Base-by-base conservation (phyloP, 2,888 invertebrate species). In the Eupithecia tripunctaria region DNA sequence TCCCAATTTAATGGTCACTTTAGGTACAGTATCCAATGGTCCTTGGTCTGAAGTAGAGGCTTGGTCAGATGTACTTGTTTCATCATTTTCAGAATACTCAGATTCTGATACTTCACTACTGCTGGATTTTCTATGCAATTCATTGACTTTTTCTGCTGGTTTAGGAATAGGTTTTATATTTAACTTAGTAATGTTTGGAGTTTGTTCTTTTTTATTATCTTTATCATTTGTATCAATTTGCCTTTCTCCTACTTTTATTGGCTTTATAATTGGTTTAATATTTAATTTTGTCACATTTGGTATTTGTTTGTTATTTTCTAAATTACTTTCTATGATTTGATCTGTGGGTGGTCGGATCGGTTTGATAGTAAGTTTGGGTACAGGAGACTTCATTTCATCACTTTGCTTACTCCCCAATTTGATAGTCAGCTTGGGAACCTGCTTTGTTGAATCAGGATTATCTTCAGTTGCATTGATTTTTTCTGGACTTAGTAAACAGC, bases 41-140 rank as follows among this genome's bases (percentile, higher is more conserved):
- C 91, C 91, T 81, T 92, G 92, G 81, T 94, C 93, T 56, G 93
- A 92, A 64, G 90, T 82, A 71, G 93, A 93, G 59, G 92, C 85
- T 82, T 91, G 92, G 78, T 91, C 94, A 72, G 92, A 91, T 71
- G 91, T 91, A 79, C 92, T 95, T 79, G 90, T 95, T 86, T 89
- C 94, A 89, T 94, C 95, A 94, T 93, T 95, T 86, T 95, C 94
- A 72, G 95, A 94, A 82, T 91, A 95, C 84, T 94, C 95, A 10
- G 92, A 94, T 87, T 94, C 95, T 66, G 94, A 94, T 84, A 93
- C 92, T 87, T 94, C 95, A 90, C 94, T 95, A 80, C 92, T 94
- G 79, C 93, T 93, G 32, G 93, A 94, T 82, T 94, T 94, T 80
- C 94, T 89, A 79, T 94, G 93, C 69, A 88, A 81, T 76, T 93